Evolutionary conservation across 92 coral and sea anemone species (phyloP).

Genomic region (Micromussa lordhowensis): DNA sequence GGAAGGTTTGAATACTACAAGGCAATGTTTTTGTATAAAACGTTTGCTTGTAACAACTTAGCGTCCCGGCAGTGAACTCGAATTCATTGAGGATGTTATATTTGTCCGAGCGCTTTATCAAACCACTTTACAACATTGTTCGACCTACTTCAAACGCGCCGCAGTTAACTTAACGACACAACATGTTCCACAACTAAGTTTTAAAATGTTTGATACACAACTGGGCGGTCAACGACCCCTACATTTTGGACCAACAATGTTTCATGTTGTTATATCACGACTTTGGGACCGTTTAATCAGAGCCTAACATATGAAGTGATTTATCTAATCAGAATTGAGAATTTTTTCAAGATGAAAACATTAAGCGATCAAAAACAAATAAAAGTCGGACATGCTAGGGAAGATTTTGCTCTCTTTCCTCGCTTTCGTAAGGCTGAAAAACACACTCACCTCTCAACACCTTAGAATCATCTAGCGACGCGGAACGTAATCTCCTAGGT

Average conservation of each 20-base stretch:
- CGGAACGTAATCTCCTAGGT: conserved; percentile 78
- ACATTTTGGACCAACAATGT: too few species aligned
- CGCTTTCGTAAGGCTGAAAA: background rate
- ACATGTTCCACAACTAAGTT: background rate
- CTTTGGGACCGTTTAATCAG: too few species aligned
- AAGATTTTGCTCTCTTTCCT: background rate
- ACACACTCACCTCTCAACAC: conserved; percentile 63
- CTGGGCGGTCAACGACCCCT: background rate
- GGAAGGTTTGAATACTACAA: too few species aligned
- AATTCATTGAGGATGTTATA: too few species aligned
- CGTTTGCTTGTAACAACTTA: background rate
- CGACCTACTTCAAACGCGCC: background rate
- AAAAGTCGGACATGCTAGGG: background rate
- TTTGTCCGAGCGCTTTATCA: background rate
- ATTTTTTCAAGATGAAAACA: too few species aligned
- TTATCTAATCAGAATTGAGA: too few species aligned
- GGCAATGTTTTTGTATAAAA: too few species aligned
- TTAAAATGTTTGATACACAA: too few species aligned
- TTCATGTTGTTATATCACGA: too few species aligned
- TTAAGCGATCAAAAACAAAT: background rate
- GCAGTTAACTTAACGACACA: background rate
- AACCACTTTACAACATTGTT: background rate
- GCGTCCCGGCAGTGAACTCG: too few species aligned
- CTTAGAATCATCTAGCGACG: conserved; percentile 83
- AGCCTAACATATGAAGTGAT: too few species aligned